Percentiles rank a stretch among this genome's conserved stretches.
phyloP scores from a whole-genome alignment of 2,113 vertebrate genomes.

The Psammodynastes pulverulentus region DNA sequence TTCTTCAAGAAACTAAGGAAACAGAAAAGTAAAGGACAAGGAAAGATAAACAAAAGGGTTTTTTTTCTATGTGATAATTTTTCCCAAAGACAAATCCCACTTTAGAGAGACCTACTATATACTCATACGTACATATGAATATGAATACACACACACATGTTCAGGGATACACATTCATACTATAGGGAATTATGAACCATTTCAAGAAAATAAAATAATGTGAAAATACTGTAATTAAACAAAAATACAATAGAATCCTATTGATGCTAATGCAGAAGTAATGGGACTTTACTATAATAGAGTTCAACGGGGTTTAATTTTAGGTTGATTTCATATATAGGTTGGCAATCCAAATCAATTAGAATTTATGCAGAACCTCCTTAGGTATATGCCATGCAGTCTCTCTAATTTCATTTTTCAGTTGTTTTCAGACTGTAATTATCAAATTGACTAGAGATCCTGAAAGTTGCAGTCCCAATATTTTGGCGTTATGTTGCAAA shows the following conservation, averaged over 20 bases:
- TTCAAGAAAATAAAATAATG: constrained; percentile 4
- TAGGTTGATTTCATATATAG: not conserved
- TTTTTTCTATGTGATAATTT: constrained; percentile 37
- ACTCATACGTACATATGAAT: not conserved
- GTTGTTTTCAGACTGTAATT: not conserved
- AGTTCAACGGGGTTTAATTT: not conserved
- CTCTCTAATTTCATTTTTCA: not conserved
- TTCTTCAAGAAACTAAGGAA: constrained; percentile 71
- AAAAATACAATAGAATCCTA: not conserved
- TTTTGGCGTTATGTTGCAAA: not conserved
- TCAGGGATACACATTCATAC: not conserved
- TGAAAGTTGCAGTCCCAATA: not conserved
- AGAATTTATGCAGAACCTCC: not conserved
- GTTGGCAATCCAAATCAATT: not conserved
- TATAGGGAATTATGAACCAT: not conserved
- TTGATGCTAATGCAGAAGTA: not conserved
- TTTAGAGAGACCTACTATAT: not conserved
- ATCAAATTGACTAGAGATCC: not conserved
- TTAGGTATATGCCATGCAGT: not conserved
- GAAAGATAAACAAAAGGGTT: constrained; percentile 59
- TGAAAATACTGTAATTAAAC: not conserved
- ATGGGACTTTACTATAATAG: not conserved
- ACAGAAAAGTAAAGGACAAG: constrained; percentile 45
- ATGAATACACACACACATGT: not conserved
- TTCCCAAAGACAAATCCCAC: constrained; percentile 1